Conservation (phyloP, 2,797 vertebrate genomes). For the Cichlasoma orientale region DNA sequence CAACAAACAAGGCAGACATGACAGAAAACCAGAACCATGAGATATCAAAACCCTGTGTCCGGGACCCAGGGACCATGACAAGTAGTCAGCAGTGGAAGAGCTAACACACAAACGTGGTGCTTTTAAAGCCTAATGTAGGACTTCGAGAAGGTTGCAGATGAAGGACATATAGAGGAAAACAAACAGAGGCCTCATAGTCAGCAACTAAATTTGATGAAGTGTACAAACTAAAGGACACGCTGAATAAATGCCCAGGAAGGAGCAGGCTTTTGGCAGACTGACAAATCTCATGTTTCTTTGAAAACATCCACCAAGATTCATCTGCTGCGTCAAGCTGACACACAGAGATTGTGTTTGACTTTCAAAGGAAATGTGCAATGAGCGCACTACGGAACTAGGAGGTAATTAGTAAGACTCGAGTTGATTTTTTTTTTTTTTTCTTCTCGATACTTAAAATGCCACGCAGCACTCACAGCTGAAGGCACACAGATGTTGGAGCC, state of each 20-base stretch:
- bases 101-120: not conserved
- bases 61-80: no score
- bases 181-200: constrained; percentile 12
- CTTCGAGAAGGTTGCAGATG: constrained; percentile 5
- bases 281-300: constrained; percentile 57
- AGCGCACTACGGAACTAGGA: constrained; percentile 36
- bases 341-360: constrained; percentile 57
- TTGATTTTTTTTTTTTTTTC: constrained; percentile 13
- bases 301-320: constrained; percentile 56
- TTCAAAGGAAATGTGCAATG: constrained; percentile 62
- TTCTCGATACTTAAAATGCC: constrained; percentile 46
- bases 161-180: constrained; percentile 35
- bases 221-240: constrained; percentile 36
- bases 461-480: constrained; percentile 55
- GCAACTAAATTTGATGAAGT: constrained; percentile 44
- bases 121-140: not conserved
- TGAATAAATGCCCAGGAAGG: constrained; percentile 38
- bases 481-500: constrained; percentile 65
- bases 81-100: not conserved
- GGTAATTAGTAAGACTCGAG: constrained; percentile 64
- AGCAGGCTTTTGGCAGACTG: constrained; percentile 51
- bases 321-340: constrained; percentile 49
- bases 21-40: no score
- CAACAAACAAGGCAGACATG: no score
- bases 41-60: no score